Conservation (phyloP, 2,888 invertebrate species). For the Allophyes oxyacanthae region DNA sequence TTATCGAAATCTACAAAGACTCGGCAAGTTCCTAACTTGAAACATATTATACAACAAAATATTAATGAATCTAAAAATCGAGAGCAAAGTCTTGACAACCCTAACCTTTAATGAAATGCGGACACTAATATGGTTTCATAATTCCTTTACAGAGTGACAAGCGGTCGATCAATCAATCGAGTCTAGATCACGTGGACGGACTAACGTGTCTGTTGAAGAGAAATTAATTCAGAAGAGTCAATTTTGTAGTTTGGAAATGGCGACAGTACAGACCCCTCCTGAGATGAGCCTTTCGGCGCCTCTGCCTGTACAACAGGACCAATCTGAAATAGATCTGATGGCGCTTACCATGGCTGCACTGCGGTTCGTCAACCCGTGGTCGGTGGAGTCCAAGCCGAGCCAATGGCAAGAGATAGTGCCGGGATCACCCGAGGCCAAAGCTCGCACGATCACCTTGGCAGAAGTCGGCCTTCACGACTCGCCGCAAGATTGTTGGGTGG, state of each 20-base stretch:
- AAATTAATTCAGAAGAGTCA: constrained; percentile 36
- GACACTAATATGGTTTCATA: constrained; percentile 77
- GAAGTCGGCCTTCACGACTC: constrained; percentile 94
- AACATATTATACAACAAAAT: not conserved
- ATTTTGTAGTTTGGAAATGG: constrained; percentile 68
- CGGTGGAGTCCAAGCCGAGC: constrained; percentile 67
- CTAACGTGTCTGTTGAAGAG: constrained; percentile 55
- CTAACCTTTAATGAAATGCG: constrained; percentile 59
- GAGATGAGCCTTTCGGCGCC: constrained; percentile 76
- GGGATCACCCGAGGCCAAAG: constrained; percentile 76
- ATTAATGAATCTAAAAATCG: not conserved
- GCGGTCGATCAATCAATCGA: constrained; percentile 65
- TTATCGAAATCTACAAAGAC: not conserved
- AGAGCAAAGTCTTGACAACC: constrained; percentile 41
- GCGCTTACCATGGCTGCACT: constrained; percentile 86
- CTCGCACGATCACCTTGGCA: constrained; percentile 90
- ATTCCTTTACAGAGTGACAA: constrained; percentile 75
- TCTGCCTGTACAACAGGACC: constrained; percentile 73
- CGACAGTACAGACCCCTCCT: constrained; percentile 77
- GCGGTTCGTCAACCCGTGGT: constrained; percentile 82
- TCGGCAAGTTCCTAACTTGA: not conserved
- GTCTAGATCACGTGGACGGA: constrained; percentile 58
- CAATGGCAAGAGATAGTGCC: constrained; percentile 72
- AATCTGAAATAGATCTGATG: constrained; percentile 77
- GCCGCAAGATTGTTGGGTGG: constrained; percentile 94